These are phyloP conservation scores for Enteromius afrohamiltoni DNA, from an alignment of 2,797 vertebrate genomes.

Conservation along the genomic window DNA sequence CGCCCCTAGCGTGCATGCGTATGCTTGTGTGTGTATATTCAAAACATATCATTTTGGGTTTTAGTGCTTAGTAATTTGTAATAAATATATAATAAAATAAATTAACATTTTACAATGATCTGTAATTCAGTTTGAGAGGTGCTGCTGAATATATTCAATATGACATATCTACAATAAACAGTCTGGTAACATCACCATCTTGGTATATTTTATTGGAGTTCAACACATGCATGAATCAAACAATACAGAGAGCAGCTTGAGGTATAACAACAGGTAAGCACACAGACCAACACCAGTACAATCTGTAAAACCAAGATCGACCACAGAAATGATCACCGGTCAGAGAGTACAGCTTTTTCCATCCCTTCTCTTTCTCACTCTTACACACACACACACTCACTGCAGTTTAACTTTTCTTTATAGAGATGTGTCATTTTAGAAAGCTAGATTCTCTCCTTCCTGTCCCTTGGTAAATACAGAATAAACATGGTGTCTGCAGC, in stretches of 20 bases:
- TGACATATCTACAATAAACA: neutral
- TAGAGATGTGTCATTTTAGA: neutral
- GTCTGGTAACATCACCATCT: slow-evolving; percentile 67
- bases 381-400: neutral
- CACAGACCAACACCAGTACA: slow-evolving; percentile 65
- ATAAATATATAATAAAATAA: too few relatives aligned
- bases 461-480: slow-evolving; percentile 18
- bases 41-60: too few relatives aligned
- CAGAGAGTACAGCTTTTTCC: slow-evolving; percentile 44
- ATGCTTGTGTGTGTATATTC: neutral
- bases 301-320: slow-evolving; percentile 36
- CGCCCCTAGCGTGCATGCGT: too few relatives aligned
- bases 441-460: slow-evolving; percentile 4
- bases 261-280: slow-evolving; percentile 70
- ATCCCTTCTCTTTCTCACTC: slow-evolving; percentile 5
- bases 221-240: slow-evolving; percentile 81
- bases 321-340: slow-evolving; percentile 22
- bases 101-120: neutral
- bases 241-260: slow-evolving; percentile 75
- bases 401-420: neutral
- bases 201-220: slow-evolving; percentile 83
- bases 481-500: slow-evolving; percentile 41
- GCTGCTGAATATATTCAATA: neutral
- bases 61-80: too few relatives aligned
- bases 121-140: neutral